These are phyloP conservation scores for Chironomus striatipennis DNA, from an alignment of 1,140 invertebrate species.

Conservation along the genomic window DNA sequence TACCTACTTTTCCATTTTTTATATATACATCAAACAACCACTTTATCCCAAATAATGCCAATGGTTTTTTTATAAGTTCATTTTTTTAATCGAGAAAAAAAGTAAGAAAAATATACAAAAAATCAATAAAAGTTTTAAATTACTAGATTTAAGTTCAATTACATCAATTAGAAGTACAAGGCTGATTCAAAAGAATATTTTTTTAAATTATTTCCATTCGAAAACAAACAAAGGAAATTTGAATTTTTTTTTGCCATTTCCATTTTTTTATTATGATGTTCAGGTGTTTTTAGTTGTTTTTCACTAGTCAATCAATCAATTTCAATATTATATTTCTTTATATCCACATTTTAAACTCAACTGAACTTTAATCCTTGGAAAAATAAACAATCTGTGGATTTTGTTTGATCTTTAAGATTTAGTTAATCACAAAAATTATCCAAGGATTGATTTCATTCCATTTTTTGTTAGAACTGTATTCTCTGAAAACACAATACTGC, in stretches of 20 bases:
- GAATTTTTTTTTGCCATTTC: not conserved
- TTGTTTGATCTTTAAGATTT: not conserved
- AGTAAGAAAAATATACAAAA: not conserved
- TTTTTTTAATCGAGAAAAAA: not conserved
- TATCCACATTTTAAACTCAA: not conserved
- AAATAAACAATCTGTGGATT: not conserved
- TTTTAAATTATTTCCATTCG: not conserved
- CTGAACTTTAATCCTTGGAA: not conserved
- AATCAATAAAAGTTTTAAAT: not conserved
- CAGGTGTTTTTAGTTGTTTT: slow-evolving; percentile 12
- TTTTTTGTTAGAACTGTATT: not conserved
- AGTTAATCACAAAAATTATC: too few relatives aligned
- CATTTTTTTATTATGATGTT: not conserved
- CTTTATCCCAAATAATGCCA: slow-evolving; percentile 1
- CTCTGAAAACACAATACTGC: not conserved
- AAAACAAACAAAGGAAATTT: too few relatives aligned
- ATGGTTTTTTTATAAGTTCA: slow-evolving; percentile 1
- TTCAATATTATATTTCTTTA: not conserved
- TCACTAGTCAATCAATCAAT: slow-evolving; percentile 1
- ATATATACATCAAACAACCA: too few relatives aligned
- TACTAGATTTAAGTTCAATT: slow-evolving; percentile 3
- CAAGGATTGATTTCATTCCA: not conserved
- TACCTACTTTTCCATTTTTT: too few relatives aligned
- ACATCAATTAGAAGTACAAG: slow-evolving; percentile 7
- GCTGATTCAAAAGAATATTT: not conserved